phyloP scores from a whole-genome alignment of 2,888 invertebrate species.

The Parelbella ahira region DNA sequence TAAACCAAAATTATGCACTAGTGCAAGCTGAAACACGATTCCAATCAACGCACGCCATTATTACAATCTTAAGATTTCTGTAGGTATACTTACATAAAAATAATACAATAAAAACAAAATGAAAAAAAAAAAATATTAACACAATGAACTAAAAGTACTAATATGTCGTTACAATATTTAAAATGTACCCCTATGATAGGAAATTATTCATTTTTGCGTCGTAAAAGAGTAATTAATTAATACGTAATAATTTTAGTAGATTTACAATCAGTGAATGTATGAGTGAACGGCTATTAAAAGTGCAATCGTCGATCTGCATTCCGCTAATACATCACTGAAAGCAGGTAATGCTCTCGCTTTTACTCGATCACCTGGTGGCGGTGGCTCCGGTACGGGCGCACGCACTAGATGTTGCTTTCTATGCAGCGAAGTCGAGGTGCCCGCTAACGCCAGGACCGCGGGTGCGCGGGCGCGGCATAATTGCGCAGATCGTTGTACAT shows the following conservation, averaged over 20 bases:
- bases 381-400: constrained; percentile 43
- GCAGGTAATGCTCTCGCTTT: constrained; percentile 63
- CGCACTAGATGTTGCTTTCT: constrained; percentile 74
- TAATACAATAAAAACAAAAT: too few species aligned
- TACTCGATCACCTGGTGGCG: constrained; percentile 43
- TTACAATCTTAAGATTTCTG: too few species aligned
- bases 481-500: constrained; percentile 76
- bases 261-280: constrained; percentile 6
- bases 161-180: too few species aligned
- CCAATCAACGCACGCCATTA: too few species aligned
- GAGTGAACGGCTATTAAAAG: constrained; percentile 4
- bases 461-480: constrained; percentile 41
- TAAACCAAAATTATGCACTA: too few species aligned
- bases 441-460: constrained; percentile 66
- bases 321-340: constrained; percentile 31
- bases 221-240: too few species aligned
- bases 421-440: constrained; percentile 76
- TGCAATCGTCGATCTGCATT: constrained; percentile 6
- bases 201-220: too few species aligned
- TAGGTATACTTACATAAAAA: too few species aligned
- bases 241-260: constrained; percentile 23
- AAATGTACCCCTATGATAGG: too few species aligned
- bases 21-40: too few species aligned
- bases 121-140: too few species aligned
- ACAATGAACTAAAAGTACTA: too few species aligned